phyloP scores from a whole-genome alignment of 2,113 vertebrate species.

The Gobius niger region DNA sequence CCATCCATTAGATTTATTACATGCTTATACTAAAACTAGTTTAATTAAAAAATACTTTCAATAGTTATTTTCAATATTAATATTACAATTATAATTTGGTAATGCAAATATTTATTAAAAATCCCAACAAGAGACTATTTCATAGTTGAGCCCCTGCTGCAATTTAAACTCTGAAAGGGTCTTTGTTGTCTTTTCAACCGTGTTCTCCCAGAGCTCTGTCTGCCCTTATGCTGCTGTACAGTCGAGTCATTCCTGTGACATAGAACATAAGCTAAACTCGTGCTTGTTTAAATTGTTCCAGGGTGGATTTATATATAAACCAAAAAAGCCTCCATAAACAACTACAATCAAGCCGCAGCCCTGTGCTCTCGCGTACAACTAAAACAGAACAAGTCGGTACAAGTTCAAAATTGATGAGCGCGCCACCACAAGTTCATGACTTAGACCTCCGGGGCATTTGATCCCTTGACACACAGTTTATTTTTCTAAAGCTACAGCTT shows the following conservation, averaged over 20 bases:
- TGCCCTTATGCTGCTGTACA: background rate
- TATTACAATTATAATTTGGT: no score
- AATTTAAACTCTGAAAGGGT: background rate
- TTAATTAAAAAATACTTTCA: no score
- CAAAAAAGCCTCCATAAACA: conserved; percentile 32
- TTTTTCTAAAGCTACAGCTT: conserved; percentile 93
- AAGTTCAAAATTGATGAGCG: conserved; percentile 80
- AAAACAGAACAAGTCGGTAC: conserved; percentile 76
- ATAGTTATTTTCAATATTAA: no score
- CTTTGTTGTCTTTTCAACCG: background rate
- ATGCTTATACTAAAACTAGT: no score
- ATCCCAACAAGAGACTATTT: no score
- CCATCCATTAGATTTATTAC: no score
- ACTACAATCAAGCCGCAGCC: conserved; percentile 63
- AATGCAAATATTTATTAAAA: no score
- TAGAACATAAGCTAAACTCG: background rate
- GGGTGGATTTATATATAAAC: conserved; percentile 26
- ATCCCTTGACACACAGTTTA: conserved; percentile 89
- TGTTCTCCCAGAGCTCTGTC: background rate
- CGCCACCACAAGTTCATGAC: conserved; percentile 73
- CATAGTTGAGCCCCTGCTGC: no score
- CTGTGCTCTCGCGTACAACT: conserved; percentile 61
- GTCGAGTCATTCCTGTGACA: background rate
- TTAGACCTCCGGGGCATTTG: conserved; percentile 83
- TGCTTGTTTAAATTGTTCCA: conserved; percentile 18